phyloP scores from a whole-genome alignment of 2,113 vertebrate genomes.

The Craseonycteris thonglongyai region DNA sequence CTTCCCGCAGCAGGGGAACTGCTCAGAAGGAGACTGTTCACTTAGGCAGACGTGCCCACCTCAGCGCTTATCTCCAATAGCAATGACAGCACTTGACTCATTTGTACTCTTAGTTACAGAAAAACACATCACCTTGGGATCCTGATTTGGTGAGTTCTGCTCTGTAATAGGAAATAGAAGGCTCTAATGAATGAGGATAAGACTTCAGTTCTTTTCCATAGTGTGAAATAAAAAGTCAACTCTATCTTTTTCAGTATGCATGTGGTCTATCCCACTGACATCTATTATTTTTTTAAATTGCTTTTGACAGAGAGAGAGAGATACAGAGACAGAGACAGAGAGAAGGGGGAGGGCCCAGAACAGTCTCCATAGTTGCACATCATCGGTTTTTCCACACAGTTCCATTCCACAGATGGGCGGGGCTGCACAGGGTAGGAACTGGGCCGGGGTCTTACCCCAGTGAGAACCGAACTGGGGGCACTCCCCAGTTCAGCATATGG shows the following conservation, averaged over 20 bases:
- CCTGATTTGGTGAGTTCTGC: background rate
- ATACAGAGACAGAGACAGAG: no score
- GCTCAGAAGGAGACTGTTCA: background rate
- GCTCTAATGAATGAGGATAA: background rate
- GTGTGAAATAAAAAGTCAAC: background rate
- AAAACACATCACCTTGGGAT: background rate
- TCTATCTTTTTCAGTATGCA: background rate
- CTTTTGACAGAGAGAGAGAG: no score
- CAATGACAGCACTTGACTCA: background rate
- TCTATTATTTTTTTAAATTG: no score
- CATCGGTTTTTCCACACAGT: no score
- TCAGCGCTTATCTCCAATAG: fast-evolving
- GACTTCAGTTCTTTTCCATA: background rate
- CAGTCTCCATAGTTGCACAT: no score
- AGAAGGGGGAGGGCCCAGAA: no score
- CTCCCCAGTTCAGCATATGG: no score
- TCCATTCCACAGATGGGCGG: no score
- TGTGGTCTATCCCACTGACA: background rate
- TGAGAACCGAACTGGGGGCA: no score
- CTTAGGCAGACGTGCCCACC: background rate
- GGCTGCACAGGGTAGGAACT: no score
- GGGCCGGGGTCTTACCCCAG: no score
- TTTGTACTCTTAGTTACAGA: background rate
- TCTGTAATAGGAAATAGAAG: background rate
- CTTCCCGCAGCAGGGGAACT: background rate